Evolutionary conservation across 2,888 invertebrate species (phyloP).

Genomic region (Dugesia japonica): DNA sequence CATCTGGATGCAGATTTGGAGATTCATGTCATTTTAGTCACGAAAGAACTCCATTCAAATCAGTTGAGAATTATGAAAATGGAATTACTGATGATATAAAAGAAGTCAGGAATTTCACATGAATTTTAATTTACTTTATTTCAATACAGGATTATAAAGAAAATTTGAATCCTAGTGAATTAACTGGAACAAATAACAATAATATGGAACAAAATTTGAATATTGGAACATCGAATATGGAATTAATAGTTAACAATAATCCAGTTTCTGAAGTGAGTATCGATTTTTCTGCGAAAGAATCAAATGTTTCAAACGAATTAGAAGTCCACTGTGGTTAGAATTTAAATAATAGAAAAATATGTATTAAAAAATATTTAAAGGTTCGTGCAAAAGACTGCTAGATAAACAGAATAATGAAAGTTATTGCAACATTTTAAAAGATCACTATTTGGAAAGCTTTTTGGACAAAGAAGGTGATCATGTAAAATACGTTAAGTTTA

Average conservation of each 20-base stretch:
- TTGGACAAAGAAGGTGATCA: constrained; percentile 33
- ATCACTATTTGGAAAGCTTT: constrained; percentile 33
- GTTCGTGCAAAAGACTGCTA: constrained; percentile 29
- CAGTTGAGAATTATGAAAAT: constrained; percentile 33
- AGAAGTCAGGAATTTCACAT: neutral
- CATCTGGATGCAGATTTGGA: constrained; percentile 34
- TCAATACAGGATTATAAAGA: constrained; percentile 30
- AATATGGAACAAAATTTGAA: constrained; percentile 31
- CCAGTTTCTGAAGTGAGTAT: neutral
- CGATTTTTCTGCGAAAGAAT: constrained; percentile 16
- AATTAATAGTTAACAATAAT: neutral
- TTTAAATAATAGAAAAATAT: neutral
- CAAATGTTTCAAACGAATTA: neutral
- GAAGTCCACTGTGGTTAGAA: constrained; percentile 26
- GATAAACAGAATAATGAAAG: constrained; percentile 31
- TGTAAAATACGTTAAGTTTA: constrained; percentile 30
- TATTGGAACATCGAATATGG: neutral
- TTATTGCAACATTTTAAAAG: constrained; percentile 33
- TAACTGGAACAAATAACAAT: constrained; percentile 34
- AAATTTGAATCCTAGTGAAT: constrained; percentile 31
- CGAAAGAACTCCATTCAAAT: constrained; percentile 32
- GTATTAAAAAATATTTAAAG: neutral
- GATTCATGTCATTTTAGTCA: constrained; percentile 35
- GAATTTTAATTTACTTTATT: neutral
- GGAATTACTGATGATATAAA: constrained; percentile 12